Conservation (phyloP, 2,797 vertebrate genomes). For the Hypotaenidia okinawae region DNA sequence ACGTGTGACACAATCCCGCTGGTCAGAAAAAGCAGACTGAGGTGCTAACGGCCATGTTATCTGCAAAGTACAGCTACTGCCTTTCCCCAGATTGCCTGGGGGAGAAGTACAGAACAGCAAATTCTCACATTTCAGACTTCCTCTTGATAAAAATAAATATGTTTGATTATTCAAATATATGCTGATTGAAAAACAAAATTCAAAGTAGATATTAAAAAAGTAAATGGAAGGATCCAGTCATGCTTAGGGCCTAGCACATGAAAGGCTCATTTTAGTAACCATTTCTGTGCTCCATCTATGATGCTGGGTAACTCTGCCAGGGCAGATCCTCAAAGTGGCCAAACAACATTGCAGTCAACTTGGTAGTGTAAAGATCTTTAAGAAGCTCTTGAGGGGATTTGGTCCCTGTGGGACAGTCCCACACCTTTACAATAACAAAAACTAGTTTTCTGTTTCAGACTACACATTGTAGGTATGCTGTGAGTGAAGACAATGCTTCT, state of each 20-base stretch:
- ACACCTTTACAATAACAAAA: not conserved
- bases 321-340: not conserved
- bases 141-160: slow-evolving; percentile 43
- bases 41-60: slow-evolving; percentile 25
- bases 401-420: not conserved
- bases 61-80: slow-evolving; percentile 37
- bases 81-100: slow-evolving; percentile 2
- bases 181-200: slow-evolving; percentile 33
- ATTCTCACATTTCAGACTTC: slow-evolving; percentile 30
- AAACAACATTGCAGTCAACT: not conserved
- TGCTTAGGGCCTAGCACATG: not conserved
- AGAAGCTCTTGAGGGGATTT: not conserved
- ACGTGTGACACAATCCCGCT: not conserved
- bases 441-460: not conserved
- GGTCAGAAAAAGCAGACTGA: slow-evolving; percentile 33
- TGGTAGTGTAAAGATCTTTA: not conserved
- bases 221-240: not conserved
- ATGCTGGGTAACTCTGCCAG: not conserved
- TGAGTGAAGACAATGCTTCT: not conserved
- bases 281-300: not conserved
- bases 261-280: not conserved
- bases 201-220: slow-evolving; percentile 1
- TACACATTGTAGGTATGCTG: not conserved
- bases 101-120: not conserved
- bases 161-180: slow-evolving; percentile 45